phyloP scores from a whole-genome alignment of 2,888 invertebrate species.

The Eustalomyia histrio region DNA sequence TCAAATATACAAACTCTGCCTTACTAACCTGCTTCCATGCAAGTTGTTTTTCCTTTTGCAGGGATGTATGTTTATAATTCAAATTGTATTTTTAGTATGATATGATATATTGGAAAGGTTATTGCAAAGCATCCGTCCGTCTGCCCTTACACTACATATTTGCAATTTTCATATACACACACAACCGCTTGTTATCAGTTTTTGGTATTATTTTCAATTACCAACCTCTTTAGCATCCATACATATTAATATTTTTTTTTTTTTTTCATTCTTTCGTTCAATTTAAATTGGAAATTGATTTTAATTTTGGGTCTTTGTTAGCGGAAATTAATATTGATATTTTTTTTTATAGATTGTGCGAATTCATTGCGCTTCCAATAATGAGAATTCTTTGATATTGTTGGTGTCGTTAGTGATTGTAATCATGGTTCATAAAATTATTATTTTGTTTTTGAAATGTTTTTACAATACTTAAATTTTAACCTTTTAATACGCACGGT shows the following conservation, averaged over 20 bases:
- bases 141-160: too few species aligned
- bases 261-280: neutral
- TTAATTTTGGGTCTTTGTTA: conserved; percentile 38
- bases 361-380: conserved; percentile 34
- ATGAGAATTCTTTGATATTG: neutral
- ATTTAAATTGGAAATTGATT: conserved; percentile 34
- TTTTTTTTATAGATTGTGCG: conserved; percentile 22
- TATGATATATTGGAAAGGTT: too few species aligned
- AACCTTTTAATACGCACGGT: too few species aligned
- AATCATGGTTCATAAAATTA: neutral
- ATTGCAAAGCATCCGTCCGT: too few species aligned
- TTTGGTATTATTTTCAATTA: conserved; percentile 32
- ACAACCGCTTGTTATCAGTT: neutral
- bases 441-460: neutral
- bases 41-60: too few species aligned
- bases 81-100: too few species aligned
- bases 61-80: too few species aligned
- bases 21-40: too few species aligned
- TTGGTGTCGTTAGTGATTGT: neutral
- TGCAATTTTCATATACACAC: too few species aligned
- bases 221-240: conserved; percentile 10
- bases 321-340: conserved; percentile 50
- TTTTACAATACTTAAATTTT: too few species aligned
- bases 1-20: too few species aligned
- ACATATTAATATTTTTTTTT: too few species aligned